Conservation (phyloP, 2,888 invertebrate species). For the Hyles lineata region DNA sequence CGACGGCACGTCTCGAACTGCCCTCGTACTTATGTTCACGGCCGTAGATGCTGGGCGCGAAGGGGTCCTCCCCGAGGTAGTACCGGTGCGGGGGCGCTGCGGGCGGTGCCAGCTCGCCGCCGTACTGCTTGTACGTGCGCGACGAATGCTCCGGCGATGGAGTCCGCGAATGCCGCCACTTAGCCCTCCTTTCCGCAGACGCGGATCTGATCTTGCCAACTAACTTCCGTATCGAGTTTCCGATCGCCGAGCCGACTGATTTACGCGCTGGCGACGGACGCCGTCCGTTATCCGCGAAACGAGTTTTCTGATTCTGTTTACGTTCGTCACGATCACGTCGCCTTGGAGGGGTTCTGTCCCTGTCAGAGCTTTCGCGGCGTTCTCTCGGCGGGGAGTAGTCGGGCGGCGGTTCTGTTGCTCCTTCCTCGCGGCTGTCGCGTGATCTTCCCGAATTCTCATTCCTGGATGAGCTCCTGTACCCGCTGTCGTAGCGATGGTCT, state of each 20-base stretch:
- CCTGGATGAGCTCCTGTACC: slow-evolving; percentile 84
- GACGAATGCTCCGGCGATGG: slow-evolving; percentile 86
- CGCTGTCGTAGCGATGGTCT: slow-evolving; percentile 84
- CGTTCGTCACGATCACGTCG: slow-evolving; percentile 81
- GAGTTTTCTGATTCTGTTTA: slow-evolving; percentile 89
- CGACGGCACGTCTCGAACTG: slow-evolving; percentile 81
- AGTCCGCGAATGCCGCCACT: slow-evolving; percentile 84
- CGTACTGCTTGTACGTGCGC: slow-evolving; percentile 81
- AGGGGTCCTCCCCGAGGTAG: slow-evolving; percentile 94
- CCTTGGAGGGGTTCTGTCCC: slow-evolving; percentile 75
- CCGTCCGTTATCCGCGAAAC: slow-evolving; percentile 84
- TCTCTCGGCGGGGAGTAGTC: slow-evolving; percentile 88
- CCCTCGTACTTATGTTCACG: slow-evolving; percentile 93
- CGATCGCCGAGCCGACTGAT: slow-evolving; percentile 87
- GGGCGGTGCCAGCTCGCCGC: slow-evolving; percentile 78
- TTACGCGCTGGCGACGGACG: slow-evolving; percentile 75
- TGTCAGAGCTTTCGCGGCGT: slow-evolving; percentile 73
- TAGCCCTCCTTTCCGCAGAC: slow-evolving; percentile 87
- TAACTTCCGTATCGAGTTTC: slow-evolving; percentile 92
- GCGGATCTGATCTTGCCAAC: slow-evolving; percentile 93
- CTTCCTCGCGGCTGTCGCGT: slow-evolving; percentile 78
- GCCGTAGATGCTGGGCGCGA: slow-evolving; percentile 92
- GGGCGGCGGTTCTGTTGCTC: slow-evolving; percentile 87
- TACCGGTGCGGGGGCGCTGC: slow-evolving; percentile 89
- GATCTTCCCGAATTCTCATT: slow-evolving; percentile 82